Evolutionary conservation across 2,797 vertebrate genomes (phyloP), one percentile per base, ranked within the genome.

Genomic region (Scleropages formosus): DNA sequence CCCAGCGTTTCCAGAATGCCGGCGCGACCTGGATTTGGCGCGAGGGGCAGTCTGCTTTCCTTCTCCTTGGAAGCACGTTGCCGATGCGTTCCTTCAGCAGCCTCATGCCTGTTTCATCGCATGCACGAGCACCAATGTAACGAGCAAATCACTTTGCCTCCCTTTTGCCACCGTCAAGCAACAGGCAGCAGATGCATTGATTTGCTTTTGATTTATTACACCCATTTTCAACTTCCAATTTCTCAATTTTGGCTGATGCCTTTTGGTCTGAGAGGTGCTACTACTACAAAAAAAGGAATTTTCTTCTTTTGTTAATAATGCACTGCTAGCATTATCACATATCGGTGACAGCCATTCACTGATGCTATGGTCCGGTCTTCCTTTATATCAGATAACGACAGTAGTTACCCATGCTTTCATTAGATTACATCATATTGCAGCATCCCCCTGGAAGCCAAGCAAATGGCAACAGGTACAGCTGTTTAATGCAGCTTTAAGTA

Each of bases 341-440:
- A 59, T 76, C 27, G 64, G 66, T 63, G 81, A 78, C 79, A 80
- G 80, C 85, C 79, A 78, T 84, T 79, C 71, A 81, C 82, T 75
- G 72, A 75, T 10, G 75, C 85, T 12, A 76, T 10, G 44, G 56
- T 59, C 39, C 56, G 13, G 71, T 72, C 56, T 65, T 66, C 63
- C 26, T 51, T 49, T 27, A 51, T 39, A 6, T 64, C 59, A 67
- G 64, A 70, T 70, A 73, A 70, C 18, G 27, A 77, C 72, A 49
- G 59, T 0, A 51, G 59, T 74, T 78, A 68, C 64, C 88, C 82
- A 81, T 79, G 75, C 89, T 92, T 93, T 91, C 90, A 91, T 90
- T 86, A 88, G 86, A 91, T 93, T 92, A 91, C 91, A 93, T 93
- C 91, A 92, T 87, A 86, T 87, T 74, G 80, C 88, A 88, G 88